phyloP scores from a whole-genome alignment of 2,113 vertebrate genomes.

The Sorex araneus region DNA sequence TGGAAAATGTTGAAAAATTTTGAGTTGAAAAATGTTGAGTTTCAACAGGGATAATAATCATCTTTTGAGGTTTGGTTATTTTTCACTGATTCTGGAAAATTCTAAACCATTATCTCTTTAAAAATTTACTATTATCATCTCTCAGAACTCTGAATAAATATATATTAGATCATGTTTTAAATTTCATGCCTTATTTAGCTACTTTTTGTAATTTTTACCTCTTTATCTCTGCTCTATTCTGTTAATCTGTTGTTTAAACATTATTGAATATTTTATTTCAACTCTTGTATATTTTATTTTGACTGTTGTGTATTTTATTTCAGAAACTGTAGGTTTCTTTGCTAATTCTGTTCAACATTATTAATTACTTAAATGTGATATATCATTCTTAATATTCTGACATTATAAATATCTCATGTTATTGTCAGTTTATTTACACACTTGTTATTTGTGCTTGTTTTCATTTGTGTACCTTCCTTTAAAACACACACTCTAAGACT shows the following conservation, averaged over 20 bases:
- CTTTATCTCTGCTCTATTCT: background rate
- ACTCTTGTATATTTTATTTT: background rate
- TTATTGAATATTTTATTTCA: conserved; percentile 8
- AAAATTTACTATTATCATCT: background rate
- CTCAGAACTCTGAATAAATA: background rate
- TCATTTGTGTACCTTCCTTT: background rate
- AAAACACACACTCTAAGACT: background rate
- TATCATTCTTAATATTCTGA: background rate
- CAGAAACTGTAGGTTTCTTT: conserved; percentile 1
- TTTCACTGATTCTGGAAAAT: background rate
- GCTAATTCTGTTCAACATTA: background rate
- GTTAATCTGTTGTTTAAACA: conserved; percentile 7
- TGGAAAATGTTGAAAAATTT: background rate
- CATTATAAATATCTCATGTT: background rate
- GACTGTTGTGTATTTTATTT: background rate
- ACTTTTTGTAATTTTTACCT: background rate
- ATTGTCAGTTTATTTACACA: background rate
- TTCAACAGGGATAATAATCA: background rate
- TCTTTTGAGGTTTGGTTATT: background rate
- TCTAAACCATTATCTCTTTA: background rate
- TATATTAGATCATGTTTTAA: background rate
- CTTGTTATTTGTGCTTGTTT: conserved; percentile 18
- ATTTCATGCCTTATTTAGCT: background rate
- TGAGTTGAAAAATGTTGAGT: background rate
- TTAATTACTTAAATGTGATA: background rate